A percentile compares a stretch with the other conserved stretches of the same genome.
Conservation (phyloP, 2,888 invertebrate species). For the Hypomecis punctinalis region DNA sequence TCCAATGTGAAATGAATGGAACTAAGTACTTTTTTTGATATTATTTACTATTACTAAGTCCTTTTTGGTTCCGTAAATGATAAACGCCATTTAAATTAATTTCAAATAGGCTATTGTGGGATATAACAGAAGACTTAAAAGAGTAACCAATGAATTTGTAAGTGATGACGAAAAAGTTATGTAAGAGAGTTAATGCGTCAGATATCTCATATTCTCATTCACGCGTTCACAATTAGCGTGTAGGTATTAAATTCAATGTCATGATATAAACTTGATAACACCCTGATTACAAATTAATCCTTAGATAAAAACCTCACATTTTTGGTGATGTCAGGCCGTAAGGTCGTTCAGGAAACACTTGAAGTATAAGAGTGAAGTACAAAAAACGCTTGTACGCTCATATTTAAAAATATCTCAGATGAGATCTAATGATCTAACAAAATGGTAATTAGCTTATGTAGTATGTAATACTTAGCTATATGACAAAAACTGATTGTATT, state of each 20-base stretch:
- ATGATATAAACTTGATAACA: conserved; percentile 29
- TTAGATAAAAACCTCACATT: conserved; percentile 31
- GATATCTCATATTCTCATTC: background rate
- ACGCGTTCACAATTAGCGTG: conserved; percentile 8
- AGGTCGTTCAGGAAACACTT: conserved; percentile 31
- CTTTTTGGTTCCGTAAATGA: too few relatives aligned
- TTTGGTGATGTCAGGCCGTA: conserved; percentile 35
- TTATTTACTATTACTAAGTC: too few relatives aligned
- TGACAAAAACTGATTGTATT: too few relatives aligned
- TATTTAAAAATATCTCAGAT: background rate
- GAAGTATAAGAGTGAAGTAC: background rate
- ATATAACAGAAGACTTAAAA: too few relatives aligned
- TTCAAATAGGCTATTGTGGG: too few relatives aligned
- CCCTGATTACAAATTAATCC: conserved; percentile 37
- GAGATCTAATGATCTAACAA: too few relatives aligned
- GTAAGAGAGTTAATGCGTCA: background rate
- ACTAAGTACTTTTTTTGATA: background rate
- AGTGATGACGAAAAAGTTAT: background rate
- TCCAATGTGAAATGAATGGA: too few relatives aligned
- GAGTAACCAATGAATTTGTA: too few relatives aligned
- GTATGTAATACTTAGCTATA: too few relatives aligned
- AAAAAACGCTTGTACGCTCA: too few relatives aligned
- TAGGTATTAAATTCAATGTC: conserved; percentile 18
- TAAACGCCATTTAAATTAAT: too few relatives aligned
- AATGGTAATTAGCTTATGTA: too few relatives aligned